Base-by-base conservation (phyloP, 2,888 invertebrate genomes). In the Mayetiola destructor region DNA sequence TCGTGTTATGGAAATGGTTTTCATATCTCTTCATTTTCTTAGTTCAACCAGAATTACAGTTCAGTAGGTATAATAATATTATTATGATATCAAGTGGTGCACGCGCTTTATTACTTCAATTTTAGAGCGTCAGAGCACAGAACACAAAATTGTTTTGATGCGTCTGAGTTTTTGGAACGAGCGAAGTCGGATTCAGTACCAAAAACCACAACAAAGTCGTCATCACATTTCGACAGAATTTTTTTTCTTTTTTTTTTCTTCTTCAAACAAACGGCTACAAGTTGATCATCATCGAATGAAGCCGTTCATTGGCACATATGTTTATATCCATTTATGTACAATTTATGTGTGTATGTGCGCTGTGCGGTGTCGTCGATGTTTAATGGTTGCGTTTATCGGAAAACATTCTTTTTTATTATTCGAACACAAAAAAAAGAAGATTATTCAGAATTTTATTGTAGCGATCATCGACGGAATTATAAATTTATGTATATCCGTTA, bases 1-100 rank as follows among this genome's bases (percentile, higher is more conserved):
- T 48, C n/a, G n/a, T 48, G 16, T 27, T 9, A 16, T 27, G 16
- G 48, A 48, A 27, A 48, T 27, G 27, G 3, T 42, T 21, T 48
- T 48, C 27, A 48, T 27, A 16, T 48, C n/a, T n/a, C n/a, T n/a
- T n/a, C 27, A 48, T n/a, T 16, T 37, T 37, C n/a, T 37, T 37
- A 4, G 37, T 37, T 48, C n/a, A 27, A n/a, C n/a, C n/a, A 6
- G 27, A 27, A 5, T 4, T 48, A 27, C 20, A 27, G 27, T 40
- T 40, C 1, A 27, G 48, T 27, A 3, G 27, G 27, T 48, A 48
- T 16, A 16, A 20, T 9, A 16, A n/a, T 48, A 27, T 48, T 48
- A 48, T 48, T 48, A 48, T 48, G 48, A 48, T 48, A 48, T 48
- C 48, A 48, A 48, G 48, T 48, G 48, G 48, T 48, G 48, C 48